These are phyloP conservation scores for Hylia prasina DNA, from an alignment of 2,113 vertebrate species.

Conservation along the genomic window DNA sequence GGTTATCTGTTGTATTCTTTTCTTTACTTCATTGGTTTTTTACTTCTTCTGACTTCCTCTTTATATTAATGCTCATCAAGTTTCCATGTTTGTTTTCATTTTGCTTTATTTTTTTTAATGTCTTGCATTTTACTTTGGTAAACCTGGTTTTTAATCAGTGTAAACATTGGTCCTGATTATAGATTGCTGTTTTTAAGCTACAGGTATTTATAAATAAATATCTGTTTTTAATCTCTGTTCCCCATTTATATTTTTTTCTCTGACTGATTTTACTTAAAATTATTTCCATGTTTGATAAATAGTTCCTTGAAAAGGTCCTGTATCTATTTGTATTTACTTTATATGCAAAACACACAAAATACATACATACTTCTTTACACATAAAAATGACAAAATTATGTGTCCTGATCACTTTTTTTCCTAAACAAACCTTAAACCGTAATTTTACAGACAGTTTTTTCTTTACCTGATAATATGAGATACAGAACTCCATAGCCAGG, in stretches of 20 bases:
- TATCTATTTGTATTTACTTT: not conserved
- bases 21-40: not conserved
- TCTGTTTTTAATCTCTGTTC: not conserved
- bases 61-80: not conserved
- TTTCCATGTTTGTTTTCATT: not conserved
- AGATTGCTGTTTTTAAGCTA: not conserved
- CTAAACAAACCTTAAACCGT: not conserved
- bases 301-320: not conserved
- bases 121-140: not conserved
- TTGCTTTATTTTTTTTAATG: not conserved
- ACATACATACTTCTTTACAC: not conserved
- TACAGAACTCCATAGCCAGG: not conserved
- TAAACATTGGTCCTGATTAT: not conserved
- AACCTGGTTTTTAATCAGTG: not conserved
- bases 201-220: not conserved
- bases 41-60: not conserved
- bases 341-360: not conserved
- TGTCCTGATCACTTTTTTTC: not conserved
- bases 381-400: not conserved
- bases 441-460: not conserved
- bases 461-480: not conserved
- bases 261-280: not conserved
- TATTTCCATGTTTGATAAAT: not conserved
- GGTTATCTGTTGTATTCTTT: not conserved
- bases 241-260: not conserved